Conservation (phyloP, 2,797 vertebrate species). For the Anas flavirostris region DNA sequence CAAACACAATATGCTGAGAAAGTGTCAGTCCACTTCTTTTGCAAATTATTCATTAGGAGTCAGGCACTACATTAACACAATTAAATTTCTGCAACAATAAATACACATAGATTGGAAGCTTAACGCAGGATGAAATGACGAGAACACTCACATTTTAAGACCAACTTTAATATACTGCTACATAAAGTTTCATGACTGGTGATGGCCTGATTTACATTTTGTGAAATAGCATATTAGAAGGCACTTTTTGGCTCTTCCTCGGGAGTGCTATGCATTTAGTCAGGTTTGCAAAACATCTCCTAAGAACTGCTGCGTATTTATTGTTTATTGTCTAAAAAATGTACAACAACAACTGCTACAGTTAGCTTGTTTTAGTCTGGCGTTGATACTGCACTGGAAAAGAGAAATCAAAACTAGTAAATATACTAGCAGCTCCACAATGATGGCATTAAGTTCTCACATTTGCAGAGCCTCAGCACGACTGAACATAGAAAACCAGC, state of each 20-base stretch:
- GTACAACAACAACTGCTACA: not conserved
- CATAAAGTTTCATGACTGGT: not conserved
- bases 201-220: not conserved
- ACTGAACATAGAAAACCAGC: not conserved
- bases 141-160: not conserved
- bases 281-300: not conserved
- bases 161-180: not conserved
- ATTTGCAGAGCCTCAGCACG: accelerated
- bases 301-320: not conserved
- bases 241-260: not conserved
- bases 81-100: slow-evolving; percentile 36
- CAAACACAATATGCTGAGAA: slow-evolving; percentile 44
- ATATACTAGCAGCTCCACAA: not conserved
- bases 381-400: not conserved
- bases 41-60: slow-evolving; percentile 51
- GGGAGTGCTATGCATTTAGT: not conserved
- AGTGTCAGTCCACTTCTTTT: slow-evolving; percentile 45
- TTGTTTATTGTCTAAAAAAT: too few species aligned
- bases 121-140: not conserved
- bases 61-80: slow-evolving; percentile 28
- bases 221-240: not conserved
- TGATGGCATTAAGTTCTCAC: not conserved
- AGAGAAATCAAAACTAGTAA: not conserved
- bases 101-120: not conserved
- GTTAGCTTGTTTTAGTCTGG: not conserved